These are phyloP conservation scores for Drosophila leontia DNA, from an alignment of 1,140 invertebrate genomes.

Conservation along the genomic window DNA sequence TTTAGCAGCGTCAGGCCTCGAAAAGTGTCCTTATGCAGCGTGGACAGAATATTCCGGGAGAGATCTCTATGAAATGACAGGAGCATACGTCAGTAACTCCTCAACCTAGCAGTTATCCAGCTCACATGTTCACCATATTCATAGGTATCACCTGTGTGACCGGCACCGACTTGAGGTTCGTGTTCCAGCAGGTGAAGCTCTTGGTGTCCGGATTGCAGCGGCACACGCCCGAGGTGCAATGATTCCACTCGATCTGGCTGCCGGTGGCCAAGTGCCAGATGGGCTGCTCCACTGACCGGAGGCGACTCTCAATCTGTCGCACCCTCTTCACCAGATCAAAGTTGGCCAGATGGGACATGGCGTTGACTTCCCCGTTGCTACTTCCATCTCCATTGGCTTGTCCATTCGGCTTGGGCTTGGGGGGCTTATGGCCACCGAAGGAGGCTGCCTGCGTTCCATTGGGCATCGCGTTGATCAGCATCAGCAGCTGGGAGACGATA, in stretches of 20 bases:
- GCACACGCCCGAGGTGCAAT: constrained; percentile 89
- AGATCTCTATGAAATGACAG: constrained; percentile 87
- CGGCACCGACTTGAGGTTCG: constrained; percentile 88
- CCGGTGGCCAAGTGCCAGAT: constrained; percentile 88
- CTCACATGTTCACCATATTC: constrained; percentile 89
- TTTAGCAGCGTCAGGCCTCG: constrained; percentile 88
- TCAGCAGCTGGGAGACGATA: constrained; percentile 67
- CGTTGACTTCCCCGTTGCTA: constrained; percentile 37
- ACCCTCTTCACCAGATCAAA: constrained; percentile 75
- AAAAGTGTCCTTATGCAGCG: constrained; percentile 91
- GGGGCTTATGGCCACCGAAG: background rate
- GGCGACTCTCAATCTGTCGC: constrained; percentile 87
- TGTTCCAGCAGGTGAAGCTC: constrained; percentile 91
- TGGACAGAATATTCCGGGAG: constrained; percentile 89
- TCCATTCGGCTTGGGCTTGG: background rate
- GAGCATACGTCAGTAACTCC: background rate
- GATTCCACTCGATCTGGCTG: constrained; percentile 88
- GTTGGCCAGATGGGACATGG: constrained; percentile 49
- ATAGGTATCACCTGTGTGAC: constrained; percentile 89
- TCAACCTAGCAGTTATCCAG: constrained; percentile 5
- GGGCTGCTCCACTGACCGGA: constrained; percentile 91
- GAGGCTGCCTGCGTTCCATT: constrained; percentile 35
- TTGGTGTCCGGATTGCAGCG: constrained; percentile 87
- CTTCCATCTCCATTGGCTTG: constrained; percentile 19
- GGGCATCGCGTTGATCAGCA: constrained; percentile 63